Base-by-base conservation (phyloP, 1,140 invertebrate genomes). In the Aphelenchoides fujianensis region DNA sequence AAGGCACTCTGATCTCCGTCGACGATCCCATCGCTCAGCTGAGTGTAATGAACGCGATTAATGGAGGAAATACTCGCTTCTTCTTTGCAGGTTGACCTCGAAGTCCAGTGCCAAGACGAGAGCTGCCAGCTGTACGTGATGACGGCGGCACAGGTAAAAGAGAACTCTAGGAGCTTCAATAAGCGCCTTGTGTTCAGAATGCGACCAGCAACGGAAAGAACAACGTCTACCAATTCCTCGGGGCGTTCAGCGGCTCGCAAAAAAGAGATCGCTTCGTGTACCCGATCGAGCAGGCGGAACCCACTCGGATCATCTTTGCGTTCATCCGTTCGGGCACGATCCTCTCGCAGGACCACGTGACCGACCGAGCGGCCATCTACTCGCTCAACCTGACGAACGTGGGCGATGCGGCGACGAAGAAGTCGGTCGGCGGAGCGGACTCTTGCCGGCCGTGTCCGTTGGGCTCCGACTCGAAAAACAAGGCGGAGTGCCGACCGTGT, bases 361-460 rank as follows among this genome's bases (percentile, higher is more conserved):
- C 61, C 3, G 81, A 83, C 36, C 67, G 75, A 12, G 77, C 87
- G 23, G 86, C 85, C 75, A 88, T 90, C 37, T 89, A 86, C 78
- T 82, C 85, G 32, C 85, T 90, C 19, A 86, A 88, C 70, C 85
- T 90, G 2, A 88, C 88, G n/a, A 89, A 90, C 80, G 89, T 87
- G 0, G 77, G 88, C n/a, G 84, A 86, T 64, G 87, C 88, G 54
- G 23, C 32, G 41, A 9, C 19, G 16, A 37, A 70, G 72, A 2
- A 57, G 36, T 9, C 69, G 53, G 55, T 57, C 41, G 32, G 79
- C 55, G 89, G 89, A 28, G 88, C 89, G 3, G 82, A 84, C 2
- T 78, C 76, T 1, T 90, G 89, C 80, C 76, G 86, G 27, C 84
- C 84, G 23, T 90, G 89, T 85, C 88, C 86, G 16, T n/a, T n/a